A percentile compares a stretch with the other conserved stretches of the same genome.
Evolutionary conservation across 2,113 vertebrate species (phyloP).

Genomic region (Bettongia penicillata): DNA sequence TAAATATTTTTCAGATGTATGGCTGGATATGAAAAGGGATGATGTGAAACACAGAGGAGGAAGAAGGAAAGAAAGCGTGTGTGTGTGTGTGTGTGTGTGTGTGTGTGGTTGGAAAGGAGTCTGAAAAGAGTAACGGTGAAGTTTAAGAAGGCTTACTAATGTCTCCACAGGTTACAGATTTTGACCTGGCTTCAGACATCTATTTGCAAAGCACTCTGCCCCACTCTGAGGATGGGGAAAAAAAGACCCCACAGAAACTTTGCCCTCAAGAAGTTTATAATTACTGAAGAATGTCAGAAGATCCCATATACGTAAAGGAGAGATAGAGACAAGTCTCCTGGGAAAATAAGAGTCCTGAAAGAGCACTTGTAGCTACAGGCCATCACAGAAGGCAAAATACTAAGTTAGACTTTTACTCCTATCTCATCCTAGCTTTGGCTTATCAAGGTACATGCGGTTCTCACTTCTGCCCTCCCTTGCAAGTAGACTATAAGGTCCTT

Average conservation of each 20-base stretch:
- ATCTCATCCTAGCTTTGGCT: too few relatives aligned
- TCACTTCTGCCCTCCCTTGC: neutral
- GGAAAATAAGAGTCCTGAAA: neutral
- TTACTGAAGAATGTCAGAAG: neutral
- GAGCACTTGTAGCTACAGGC: too few relatives aligned
- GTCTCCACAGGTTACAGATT: neutral
- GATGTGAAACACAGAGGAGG: neutral
- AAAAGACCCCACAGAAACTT: neutral
- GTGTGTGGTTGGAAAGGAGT: neutral
- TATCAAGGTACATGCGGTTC: too few relatives aligned
- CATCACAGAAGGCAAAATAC: too few relatives aligned
- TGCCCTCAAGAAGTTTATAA: neutral
- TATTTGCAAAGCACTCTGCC: neutral
- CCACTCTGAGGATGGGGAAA: neutral
- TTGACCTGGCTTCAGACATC: neutral
- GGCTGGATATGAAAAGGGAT: neutral
- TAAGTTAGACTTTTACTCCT: too few relatives aligned
- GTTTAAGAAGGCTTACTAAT: neutral
- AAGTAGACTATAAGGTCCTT: neutral
- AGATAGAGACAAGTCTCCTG: neutral
- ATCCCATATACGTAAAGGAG: neutral
- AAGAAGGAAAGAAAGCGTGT: neutral
- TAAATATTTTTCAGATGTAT: neutral
- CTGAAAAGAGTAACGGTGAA: neutral
- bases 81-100: neutral